These are phyloP conservation scores for Mastacembelus armatus DNA, from an alignment of 2,797 vertebrate genomes.

Conservation along the genomic window DNA sequence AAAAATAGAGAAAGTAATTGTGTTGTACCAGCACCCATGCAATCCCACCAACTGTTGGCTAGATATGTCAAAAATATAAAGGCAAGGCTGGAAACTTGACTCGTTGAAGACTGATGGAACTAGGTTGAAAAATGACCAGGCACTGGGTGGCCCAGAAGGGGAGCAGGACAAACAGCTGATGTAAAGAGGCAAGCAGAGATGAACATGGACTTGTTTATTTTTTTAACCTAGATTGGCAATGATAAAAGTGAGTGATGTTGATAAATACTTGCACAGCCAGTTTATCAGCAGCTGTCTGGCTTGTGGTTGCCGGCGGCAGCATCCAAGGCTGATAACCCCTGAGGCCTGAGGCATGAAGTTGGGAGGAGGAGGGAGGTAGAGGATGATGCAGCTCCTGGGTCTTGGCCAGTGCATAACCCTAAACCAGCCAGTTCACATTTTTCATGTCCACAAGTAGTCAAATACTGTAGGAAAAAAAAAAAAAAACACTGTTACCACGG, in stretches of 20 bases:
- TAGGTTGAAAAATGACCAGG: slow-evolving; percentile 52
- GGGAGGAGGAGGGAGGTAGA: slow-evolving; percentile 22
- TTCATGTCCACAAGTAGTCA: slow-evolving; percentile 39
- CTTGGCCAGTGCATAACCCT: slow-evolving; percentile 38
- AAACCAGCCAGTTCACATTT: slow-evolving; percentile 41
- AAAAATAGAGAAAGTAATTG: slow-evolving; percentile 76
- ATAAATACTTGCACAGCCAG: slow-evolving; percentile 75
- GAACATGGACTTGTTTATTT: slow-evolving; percentile 70
- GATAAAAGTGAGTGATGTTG: slow-evolving; percentile 82
- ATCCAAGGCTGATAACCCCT: slow-evolving; percentile 77
- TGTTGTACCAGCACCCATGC: slow-evolving; percentile 70
- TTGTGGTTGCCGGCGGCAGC: slow-evolving; percentile 69
- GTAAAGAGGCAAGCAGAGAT: slow-evolving; percentile 61
- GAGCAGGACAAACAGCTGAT: slow-evolving; percentile 60
- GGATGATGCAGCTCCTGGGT: slow-evolving; percentile 53
- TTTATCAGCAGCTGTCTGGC: slow-evolving; percentile 82
- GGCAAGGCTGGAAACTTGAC: slow-evolving; percentile 71
- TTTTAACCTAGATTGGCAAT: slow-evolving; percentile 71
- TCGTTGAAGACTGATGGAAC: slow-evolving; percentile 59
- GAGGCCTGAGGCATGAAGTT: slow-evolving; percentile 70
- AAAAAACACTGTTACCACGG: slow-evolving; percentile 1
- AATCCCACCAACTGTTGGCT: slow-evolving; percentile 75
- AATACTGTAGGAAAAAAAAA: not conserved
- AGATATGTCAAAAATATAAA: slow-evolving; percentile 75
- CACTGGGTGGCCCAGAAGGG: slow-evolving; percentile 59